These are phyloP conservation scores for Gopherus flavomarginatus DNA, from an alignment of 2,113 vertebrate genomes.

Conservation along the genomic window DNA sequence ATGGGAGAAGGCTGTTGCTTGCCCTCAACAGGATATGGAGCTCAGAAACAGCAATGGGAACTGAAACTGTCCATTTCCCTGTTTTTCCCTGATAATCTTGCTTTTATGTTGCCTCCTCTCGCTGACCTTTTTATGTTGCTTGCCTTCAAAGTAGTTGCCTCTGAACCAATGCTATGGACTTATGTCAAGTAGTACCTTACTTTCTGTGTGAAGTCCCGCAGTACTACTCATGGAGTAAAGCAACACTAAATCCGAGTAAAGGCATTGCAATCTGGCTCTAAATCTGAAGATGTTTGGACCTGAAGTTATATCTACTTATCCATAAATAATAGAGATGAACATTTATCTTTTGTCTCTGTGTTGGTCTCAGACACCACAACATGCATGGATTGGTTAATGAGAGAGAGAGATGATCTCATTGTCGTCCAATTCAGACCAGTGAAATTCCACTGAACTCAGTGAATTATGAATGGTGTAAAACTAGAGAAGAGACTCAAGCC, in stretches of 20 bases:
- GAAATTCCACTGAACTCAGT: background rate
- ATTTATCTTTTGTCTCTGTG: background rate
- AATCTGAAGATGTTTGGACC: background rate
- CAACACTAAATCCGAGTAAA: background rate
- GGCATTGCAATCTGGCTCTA: background rate
- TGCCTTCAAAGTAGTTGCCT: background rate
- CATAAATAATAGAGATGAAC: background rate
- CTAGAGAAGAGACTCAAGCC: background rate
- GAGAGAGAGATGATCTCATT: background rate
- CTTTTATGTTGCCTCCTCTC: background rate
- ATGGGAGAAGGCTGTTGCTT: background rate
- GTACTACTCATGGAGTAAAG: background rate
- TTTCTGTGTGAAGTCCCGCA: background rate
- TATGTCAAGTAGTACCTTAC: background rate
- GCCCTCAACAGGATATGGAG: background rate
- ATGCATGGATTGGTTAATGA: background rate
- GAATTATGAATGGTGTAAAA: background rate
- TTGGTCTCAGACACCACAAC: background rate
- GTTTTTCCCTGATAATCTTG: background rate
- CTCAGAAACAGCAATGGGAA: background rate
- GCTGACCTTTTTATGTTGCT: constrained; percentile 29
- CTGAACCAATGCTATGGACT: background rate
- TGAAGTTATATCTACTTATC: background rate
- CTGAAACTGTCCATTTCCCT: background rate
- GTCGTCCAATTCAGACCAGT: background rate